phyloP scores from a whole-genome alignment of 2,797 vertebrate genomes.

The Betta splendens region DNA sequence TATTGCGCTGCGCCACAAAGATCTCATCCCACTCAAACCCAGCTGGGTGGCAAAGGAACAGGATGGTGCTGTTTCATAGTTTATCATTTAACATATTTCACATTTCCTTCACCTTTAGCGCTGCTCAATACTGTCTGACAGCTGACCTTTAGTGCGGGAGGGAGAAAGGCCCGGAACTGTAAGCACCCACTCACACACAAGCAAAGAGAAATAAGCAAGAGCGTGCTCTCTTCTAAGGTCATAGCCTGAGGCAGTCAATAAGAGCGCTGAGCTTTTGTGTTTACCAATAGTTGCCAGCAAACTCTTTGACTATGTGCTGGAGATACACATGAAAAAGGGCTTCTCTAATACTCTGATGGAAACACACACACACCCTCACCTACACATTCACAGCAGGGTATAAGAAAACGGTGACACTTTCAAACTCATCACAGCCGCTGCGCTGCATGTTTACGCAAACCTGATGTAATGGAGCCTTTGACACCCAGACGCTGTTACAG shows the following conservation, averaged over 20 bases:
- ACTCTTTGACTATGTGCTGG: slow-evolving; percentile 19
- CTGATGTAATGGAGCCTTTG: slow-evolving; percentile 30
- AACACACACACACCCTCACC: neutral
- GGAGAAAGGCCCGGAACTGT: slow-evolving; percentile 75
- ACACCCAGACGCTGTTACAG: slow-evolving; percentile 35
- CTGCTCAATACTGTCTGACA: slow-evolving; percentile 81
- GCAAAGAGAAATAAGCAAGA: slow-evolving; percentile 27
- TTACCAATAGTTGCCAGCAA: slow-evolving; percentile 46
- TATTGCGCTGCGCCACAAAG: slow-evolving; percentile 6
- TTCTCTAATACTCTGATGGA: slow-evolving; percentile 1
- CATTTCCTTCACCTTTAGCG: slow-evolving; percentile 76
- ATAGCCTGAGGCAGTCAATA: slow-evolving; percentile 63
- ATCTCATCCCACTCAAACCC: slow-evolving; percentile 26
- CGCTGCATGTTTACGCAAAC: slow-evolving; percentile 27
- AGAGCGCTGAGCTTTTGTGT: slow-evolving; percentile 63
- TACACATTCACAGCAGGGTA: neutral
- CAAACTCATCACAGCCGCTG: slow-evolving; percentile 4
- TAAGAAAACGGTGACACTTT: neutral
- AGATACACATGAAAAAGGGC: slow-evolving; percentile 34
- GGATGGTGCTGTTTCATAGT: slow-evolving; percentile 24
- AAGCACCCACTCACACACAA: slow-evolving; percentile 62
- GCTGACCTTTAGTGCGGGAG: slow-evolving; percentile 79
- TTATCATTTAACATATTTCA: slow-evolving; percentile 75
- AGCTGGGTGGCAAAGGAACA: slow-evolving; percentile 8
- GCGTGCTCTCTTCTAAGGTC: slow-evolving; percentile 56